Conservation (phyloP, 2,113 vertebrate genomes). For the Coreoperca whiteheadi region DNA sequence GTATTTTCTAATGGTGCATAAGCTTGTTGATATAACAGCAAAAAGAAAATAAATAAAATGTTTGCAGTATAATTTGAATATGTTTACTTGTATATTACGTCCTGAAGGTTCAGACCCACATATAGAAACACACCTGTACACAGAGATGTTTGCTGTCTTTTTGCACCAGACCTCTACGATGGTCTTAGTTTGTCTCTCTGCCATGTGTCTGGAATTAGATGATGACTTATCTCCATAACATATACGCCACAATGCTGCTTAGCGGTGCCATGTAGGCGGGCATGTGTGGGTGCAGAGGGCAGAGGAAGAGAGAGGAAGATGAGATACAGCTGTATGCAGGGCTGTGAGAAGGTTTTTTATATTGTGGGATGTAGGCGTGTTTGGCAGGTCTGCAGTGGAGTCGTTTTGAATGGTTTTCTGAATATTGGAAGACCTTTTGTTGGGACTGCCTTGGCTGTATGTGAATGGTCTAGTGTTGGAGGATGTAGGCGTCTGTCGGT, state of each 20-base stretch:
- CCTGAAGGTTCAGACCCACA: conserved; percentile 1
- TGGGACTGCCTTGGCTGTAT: conserved; percentile 40
- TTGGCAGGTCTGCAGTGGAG: conserved; percentile 63
- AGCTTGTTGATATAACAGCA: conserved; percentile 9
- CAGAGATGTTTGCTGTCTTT: conserved; percentile 20
- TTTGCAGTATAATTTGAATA: conserved; percentile 19
- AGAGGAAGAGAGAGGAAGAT: conserved; percentile 55
- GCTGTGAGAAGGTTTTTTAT: conserved; percentile 45
- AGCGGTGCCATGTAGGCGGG: conserved; percentile 59
- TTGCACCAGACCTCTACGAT: not conserved
- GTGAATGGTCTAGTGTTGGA: conserved; percentile 58
- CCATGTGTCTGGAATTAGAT: conserved; percentile 35
- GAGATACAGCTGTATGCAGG: conserved; percentile 44
- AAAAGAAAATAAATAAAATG: conserved; percentile 35
- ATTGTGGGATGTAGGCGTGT: conserved; percentile 53
- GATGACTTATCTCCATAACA: conserved; percentile 19
- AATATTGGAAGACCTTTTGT: conserved; percentile 46
- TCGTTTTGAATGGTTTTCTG: conserved; percentile 45
- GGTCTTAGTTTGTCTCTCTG: conserved; percentile 19
- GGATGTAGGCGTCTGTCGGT: conserved; percentile 57
- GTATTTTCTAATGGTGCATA: conserved; percentile 7
- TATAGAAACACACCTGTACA: conserved; percentile 24
- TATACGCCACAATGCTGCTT: conserved; percentile 26
- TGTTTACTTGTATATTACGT: conserved; percentile 18
- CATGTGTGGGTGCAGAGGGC: conserved; percentile 60